Base-by-base conservation (phyloP, 35 echinoderm and acorn worm species). In the Anneissia japonica region DNA sequence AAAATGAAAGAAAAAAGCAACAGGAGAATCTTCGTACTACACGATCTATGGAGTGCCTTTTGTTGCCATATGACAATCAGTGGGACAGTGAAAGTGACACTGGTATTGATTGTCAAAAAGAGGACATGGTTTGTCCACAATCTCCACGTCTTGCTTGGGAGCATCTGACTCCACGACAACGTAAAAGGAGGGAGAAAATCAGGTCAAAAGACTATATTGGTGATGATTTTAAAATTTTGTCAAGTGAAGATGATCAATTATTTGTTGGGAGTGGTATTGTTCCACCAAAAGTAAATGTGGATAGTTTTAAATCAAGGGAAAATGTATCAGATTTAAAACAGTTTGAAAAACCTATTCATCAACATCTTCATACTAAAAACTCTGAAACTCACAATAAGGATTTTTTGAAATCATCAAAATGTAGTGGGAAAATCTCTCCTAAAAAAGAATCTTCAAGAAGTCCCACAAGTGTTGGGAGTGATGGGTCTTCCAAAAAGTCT, bases 131-230 rank as follows among this genome's bases (percentile, higher is more conserved):
- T 19, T 64, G 51, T 64, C 51, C 51, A 9, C 51, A 64, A 1
- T 88, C 86, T 19, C 93, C 94, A 41, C 81, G 94, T 32, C 91
- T 97, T 3, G 94, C 94, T 0, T 97, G 94, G 94, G 94, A 97
- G 72, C 40, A 83, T 26, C 83, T 97, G 39, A 97, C 94, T 0
- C 94, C 94, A 29, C 46, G 94, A 19, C 94, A 97, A 82, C 81
- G 91, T 38, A 83, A 87, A 64, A 80, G 90, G 33, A 83, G 94
- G 55, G 90, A 92, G 46, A 92, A 87, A 78, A 90, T 97, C 2
- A 64, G 51, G 19, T 64, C 51, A 16, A 64, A 64, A 64, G 51
- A 64, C 21, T 64, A 19, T 64, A 64, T 23, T 64, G 11, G 10
- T 64, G 51, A 64, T 23, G 51, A 64, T 64, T 64, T 64, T 26